Base-by-base conservation (phyloP, 1,140 invertebrate genomes). In the Drosophila carrolli region DNA sequence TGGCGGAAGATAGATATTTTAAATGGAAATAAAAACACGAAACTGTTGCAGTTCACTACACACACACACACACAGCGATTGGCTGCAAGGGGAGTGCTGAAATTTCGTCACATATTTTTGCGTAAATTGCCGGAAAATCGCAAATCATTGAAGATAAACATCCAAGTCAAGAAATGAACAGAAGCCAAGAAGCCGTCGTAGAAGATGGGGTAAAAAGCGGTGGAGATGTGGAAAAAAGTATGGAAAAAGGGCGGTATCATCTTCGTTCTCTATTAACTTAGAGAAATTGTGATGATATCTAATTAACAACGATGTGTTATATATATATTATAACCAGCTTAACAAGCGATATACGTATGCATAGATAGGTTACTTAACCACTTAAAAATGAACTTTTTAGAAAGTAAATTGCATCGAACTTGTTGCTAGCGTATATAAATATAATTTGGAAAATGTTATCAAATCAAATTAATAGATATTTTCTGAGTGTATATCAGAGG, bases 61-160 rank as follows among this genome's bases (percentile, higher is more conserved):
- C 27, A 46, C 43, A 47, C n/a, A 32, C 13, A 53, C 11, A 40
- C 6, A 23, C 23, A 23, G 23, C 23, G 23, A 23, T 23, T 23
- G 5, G 54, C 46, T 50, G 46, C 1, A 13, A 1, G 35, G 32
- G 19, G 37, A 47, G 40, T 44, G 67, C 66, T 63, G 67, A 89
- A 89, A 89, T 89, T 89, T 89, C 84, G 84, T 89, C 84, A 89
- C 84, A 89, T 89, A 89, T 89, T 89, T 89, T 89, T 89, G 84
- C 80, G 84, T 89, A 89, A 89, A 89, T 89, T 89, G 84, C 84
- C 84, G 84, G 84, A 89, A 89, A 89, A 89, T 89, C 84, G 84
- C 84, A 89, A 88, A 88, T 88, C 83, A 89, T 89, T 81, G 84
- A 66, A 89, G 84, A 89, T 89, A 89, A 89, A 89, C 84, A 89